phyloP scores from a whole-genome alignment of 2,797 vertebrate species.

The Neostethus bicornis region DNA sequence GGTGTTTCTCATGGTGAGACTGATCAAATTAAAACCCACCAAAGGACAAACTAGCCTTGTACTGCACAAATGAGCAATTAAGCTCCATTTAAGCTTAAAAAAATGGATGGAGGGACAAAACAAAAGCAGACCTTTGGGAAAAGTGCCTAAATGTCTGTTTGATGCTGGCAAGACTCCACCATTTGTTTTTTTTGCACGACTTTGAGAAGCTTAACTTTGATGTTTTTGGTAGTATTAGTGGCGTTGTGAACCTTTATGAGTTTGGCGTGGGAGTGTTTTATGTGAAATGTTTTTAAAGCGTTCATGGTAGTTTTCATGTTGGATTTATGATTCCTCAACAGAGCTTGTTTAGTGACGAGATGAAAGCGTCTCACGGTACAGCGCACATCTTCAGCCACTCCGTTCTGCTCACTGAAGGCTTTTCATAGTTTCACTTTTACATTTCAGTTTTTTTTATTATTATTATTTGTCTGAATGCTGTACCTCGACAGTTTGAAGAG shows the following conservation, averaged over 20 bases:
- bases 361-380: not conserved
- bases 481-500: no score
- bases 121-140: not conserved
- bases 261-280: not conserved
- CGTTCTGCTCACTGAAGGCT: no score
- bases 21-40: conserved; percentile 44
- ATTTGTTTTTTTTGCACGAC: no score
- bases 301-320: not conserved
- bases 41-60: conserved; percentile 31
- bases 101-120: no score
- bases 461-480: no score
- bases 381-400: not conserved
- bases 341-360: no score
- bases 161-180: not conserved
- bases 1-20: conserved; percentile 26
- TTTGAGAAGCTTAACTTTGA: conserved; percentile 4
- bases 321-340: not conserved
- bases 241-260: not conserved
- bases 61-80: not conserved
- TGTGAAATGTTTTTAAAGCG: no score
- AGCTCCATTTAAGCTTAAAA: not conserved
- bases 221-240: not conserved
- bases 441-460: no score
- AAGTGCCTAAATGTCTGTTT: not conserved
- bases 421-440: no score